A percentile compares a stretch with the other conserved stretches of the same genome.
These are phyloP conservation scores for Tipula confusa DNA, from an alignment of 2,888 invertebrate species.

Conservation along the genomic window DNA sequence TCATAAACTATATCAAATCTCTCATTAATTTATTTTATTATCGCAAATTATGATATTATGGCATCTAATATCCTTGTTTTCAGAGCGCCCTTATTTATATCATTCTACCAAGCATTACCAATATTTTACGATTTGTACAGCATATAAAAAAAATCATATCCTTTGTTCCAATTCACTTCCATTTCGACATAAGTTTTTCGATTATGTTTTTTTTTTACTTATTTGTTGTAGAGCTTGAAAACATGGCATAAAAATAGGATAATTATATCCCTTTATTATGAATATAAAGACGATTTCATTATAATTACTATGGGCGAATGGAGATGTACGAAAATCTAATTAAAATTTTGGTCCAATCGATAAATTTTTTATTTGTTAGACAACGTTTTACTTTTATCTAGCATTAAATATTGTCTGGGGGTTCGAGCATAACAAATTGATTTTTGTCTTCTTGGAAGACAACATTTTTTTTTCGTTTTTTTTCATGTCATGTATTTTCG, in stretches of 20 bases:
- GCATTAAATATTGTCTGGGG: background rate
- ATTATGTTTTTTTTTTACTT: too few species aligned
- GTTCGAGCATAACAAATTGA: background rate
- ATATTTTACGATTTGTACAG: too few species aligned
- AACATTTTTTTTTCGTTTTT: too few species aligned
- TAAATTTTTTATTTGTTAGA: background rate
- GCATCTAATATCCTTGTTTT: background rate
- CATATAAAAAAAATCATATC: background rate
- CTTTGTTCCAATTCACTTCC: background rate
- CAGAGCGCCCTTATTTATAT: too few species aligned
- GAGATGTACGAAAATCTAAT: background rate
- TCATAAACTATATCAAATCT: background rate
- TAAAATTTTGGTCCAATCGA: background rate
- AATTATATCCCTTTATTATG: background rate
- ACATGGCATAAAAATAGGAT: background rate
- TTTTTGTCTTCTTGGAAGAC: too few species aligned
- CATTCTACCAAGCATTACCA: too few species aligned
- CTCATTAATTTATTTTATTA: background rate
- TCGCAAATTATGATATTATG: background rate
- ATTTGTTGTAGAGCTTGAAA: background rate
- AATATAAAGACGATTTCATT: too few species aligned
- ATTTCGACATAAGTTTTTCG: background rate
- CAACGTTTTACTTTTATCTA: too few species aligned
- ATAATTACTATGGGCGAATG: background rate
- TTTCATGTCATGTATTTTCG: too few species aligned